Percentiles rank a stretch among this genome's conserved stretches.
Conservation (phyloP, 2,888 invertebrate genomes). For the Aquatica leii region DNA sequence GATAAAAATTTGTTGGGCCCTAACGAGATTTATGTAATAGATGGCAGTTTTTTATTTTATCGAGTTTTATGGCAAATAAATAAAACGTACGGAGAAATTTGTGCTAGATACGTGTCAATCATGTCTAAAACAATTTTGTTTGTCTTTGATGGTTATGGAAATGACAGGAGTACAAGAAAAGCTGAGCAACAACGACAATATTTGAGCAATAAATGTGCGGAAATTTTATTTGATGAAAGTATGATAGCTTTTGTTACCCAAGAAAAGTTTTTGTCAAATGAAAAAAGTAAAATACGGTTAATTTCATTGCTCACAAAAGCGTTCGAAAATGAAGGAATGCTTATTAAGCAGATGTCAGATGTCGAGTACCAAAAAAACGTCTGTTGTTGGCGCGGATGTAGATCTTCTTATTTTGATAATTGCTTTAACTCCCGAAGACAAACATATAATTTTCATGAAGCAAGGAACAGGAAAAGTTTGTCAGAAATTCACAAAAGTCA, state of each 20-base stretch:
- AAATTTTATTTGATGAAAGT: constrained; percentile 47
- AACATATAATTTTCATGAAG: constrained; percentile 44
- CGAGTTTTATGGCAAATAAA: constrained; percentile 7
- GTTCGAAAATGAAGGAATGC: constrained; percentile 47
- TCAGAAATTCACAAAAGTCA: not conserved
- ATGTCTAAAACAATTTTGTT: no score
- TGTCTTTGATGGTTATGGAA: no score
- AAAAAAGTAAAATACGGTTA: constrained; percentile 49
- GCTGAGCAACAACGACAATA: constrained; percentile 45
- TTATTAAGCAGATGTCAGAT: constrained; percentile 47
- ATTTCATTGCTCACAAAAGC: constrained; percentile 45
- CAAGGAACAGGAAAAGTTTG: constrained; percentile 40
- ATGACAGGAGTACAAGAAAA: constrained; percentile 38
- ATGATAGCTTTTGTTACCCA: constrained; percentile 45
- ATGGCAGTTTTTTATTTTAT: constrained; percentile 21
- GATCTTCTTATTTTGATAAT: constrained; percentile 44
- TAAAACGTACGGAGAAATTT: constrained; percentile 39
- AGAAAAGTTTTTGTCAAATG: constrained; percentile 48
- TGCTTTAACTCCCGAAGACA: constrained; percentile 40
- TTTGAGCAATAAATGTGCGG: constrained; percentile 44
- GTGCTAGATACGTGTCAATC: constrained; percentile 16
- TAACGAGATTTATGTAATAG: constrained; percentile 30
- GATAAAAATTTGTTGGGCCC: constrained; percentile 37
- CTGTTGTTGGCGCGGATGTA: constrained; percentile 48
- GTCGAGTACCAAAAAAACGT: constrained; percentile 38